Evolutionary conservation across 2,797 vertebrate genomes (phyloP).

Genomic region (Platyrinchus mystaceus): DNA sequence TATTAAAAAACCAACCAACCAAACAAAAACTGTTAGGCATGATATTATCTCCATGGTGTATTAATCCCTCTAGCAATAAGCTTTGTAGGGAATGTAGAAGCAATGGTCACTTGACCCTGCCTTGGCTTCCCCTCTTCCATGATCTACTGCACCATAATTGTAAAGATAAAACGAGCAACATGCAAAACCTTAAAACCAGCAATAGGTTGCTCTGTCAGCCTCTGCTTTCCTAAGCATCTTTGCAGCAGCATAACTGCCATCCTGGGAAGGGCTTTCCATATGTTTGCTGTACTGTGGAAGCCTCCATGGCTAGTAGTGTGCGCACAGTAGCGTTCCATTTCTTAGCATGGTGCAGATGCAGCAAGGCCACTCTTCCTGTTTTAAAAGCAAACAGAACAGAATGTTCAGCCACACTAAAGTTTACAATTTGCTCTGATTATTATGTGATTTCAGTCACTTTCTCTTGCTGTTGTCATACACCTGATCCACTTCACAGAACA

Average conservation of each 20-base stretch:
- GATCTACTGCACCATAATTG: neutral
- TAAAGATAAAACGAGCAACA: neutral
- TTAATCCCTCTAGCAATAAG: neutral
- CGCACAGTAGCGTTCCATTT: neutral
- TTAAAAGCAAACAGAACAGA: neutral
- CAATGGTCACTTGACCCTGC: neutral
- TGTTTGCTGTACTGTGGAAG: neutral
- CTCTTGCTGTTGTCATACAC: neutral
- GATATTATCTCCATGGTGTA: neutral
- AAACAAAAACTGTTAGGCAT: neutral
- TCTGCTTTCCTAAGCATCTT: neutral
- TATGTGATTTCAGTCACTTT: neutral
- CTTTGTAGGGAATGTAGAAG: neutral
- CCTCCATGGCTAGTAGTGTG: fast-evolving
- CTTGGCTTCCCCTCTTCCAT: neutral
- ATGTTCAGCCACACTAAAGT: neutral
- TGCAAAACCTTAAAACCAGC: neutral
- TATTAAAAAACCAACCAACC: too few species aligned
- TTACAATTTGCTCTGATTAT: neutral
- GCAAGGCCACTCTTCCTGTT: neutral
- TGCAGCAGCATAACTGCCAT: neutral
- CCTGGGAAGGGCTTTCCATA: neutral
- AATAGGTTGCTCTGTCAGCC: neutral
- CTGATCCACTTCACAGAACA: neutral
- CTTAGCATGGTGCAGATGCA: neutral